phyloP scores from a whole-genome alignment of 2,888 invertebrate genomes.

The Pterostichus niger region DNA sequence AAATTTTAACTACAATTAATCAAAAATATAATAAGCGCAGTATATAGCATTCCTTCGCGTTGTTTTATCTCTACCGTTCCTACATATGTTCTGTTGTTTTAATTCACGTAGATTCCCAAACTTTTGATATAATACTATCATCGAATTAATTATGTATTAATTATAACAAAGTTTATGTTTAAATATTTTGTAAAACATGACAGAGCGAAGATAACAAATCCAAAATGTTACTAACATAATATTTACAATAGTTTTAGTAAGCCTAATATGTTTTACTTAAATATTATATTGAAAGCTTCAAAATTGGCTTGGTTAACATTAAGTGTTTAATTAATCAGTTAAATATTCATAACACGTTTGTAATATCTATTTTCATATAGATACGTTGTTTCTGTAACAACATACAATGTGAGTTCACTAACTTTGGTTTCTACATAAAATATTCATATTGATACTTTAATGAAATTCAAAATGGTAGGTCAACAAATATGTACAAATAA shows the following conservation, averaged over 20 bases:
- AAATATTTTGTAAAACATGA: background rate
- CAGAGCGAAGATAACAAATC: background rate
- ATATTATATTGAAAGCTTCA: conserved; percentile 20
- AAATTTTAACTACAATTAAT: conserved; percentile 51
- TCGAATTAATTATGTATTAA: conserved; percentile 12
- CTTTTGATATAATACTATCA: conserved; percentile 26
- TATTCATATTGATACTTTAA: too few relatives aligned
- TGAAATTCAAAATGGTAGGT: too few relatives aligned
- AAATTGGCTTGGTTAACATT: conserved; percentile 15
- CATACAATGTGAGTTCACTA: background rate
- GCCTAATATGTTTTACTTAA: background rate
- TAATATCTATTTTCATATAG: background rate
- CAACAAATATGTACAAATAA: too few relatives aligned
- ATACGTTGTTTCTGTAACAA: background rate
- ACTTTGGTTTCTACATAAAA: too few relatives aligned
- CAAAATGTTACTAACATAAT: background rate
- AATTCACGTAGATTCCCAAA: background rate
- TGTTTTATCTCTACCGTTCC: conserved; percentile 9
- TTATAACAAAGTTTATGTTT: conserved; percentile 21
- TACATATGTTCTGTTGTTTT: conserved; percentile 14
- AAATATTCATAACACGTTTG: conserved; percentile 31
- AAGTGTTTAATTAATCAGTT: conserved; percentile 28
- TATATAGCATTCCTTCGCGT: background rate
- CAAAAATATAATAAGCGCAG: conserved; percentile 27
- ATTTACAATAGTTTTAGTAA: background rate